Conservation (phyloP, 1,140 invertebrate species). For the Nautilus pompilius region DNA sequence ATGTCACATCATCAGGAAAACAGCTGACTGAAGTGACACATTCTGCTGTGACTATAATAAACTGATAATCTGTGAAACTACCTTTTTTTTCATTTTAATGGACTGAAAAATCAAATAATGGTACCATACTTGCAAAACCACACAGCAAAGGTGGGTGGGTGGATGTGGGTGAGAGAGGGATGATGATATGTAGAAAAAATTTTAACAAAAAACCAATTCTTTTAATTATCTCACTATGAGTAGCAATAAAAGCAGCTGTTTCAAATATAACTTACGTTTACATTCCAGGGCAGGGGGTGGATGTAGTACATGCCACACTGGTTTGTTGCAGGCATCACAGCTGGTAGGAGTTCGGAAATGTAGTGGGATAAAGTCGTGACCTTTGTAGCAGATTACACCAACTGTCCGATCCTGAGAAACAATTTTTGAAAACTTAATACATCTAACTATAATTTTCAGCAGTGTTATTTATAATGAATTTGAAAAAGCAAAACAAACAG, state of each 20-base stretch:
- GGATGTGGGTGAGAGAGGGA: neutral
- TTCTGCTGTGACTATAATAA: too few species aligned
- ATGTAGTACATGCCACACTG: conserved; percentile 94
- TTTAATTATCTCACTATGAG: neutral
- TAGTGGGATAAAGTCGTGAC: conserved; percentile 94
- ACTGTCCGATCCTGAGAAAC: conserved; percentile 66
- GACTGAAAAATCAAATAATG: too few species aligned
- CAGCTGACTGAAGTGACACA: too few species aligned
- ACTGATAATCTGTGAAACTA: too few species aligned
- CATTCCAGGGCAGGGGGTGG: conserved; percentile 96
- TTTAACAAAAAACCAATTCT: neutral
- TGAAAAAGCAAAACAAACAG: too few species aligned
- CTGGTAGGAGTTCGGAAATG: conserved; percentile 97
- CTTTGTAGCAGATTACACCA: conserved; percentile 84
- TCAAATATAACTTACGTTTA: conserved; percentile 68
- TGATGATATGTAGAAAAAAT: neutral
- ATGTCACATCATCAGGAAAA: too few species aligned
- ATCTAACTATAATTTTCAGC: too few species aligned
- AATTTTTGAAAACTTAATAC: too few species aligned
- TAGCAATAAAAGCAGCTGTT: neutral
- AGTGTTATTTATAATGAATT: too few species aligned
- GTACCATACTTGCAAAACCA: too few species aligned
- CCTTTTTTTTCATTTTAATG: too few species aligned
- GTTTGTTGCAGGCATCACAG: conserved; percentile 95
- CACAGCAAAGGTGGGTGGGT: too few species aligned